A percentile compares a stretch with the other conserved stretches of the same genome.
phyloP scores from a whole-genome alignment of 2,113 vertebrate species.

The Phalacrocorax carbo region DNA sequence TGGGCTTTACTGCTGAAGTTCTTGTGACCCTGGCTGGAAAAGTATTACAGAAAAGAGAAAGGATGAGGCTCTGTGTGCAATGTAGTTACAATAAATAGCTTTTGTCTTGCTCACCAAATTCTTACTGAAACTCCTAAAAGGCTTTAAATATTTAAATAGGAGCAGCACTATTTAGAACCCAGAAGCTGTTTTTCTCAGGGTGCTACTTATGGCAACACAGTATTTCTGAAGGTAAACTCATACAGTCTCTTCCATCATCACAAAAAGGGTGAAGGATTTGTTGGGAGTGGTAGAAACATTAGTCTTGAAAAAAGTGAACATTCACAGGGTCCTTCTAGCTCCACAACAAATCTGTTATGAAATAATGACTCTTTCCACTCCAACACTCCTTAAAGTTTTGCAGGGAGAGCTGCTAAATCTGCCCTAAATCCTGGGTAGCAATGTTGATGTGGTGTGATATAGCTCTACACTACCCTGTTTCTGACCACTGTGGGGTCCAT shows the following conservation, averaged over 20 bases:
- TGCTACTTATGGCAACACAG: not conserved
- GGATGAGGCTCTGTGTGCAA: rapidly evolving
- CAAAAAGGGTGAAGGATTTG: not conserved
- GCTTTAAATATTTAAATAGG: not conserved
- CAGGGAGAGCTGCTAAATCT: not conserved
- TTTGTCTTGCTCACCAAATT: not conserved
- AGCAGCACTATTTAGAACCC: not conserved
- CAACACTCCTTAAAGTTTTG: not conserved
- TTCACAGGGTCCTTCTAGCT: not conserved
- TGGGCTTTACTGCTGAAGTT: not conserved
- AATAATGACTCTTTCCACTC: not conserved
- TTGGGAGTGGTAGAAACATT: not conserved
- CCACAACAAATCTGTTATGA: not conserved
- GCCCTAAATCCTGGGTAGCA: not conserved
- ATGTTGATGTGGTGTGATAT: not conserved
- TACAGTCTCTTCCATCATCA: not conserved
- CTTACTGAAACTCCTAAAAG: not conserved
- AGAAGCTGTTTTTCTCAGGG: not conserved
- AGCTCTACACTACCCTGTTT: not conserved
- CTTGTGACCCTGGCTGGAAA: not conserved
- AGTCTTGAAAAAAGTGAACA: not conserved
- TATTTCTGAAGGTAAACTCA: not conserved
- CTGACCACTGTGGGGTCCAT: not conserved
- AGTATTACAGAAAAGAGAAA: not conserved
- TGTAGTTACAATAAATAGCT: not conserved